phyloP scores from a whole-genome alignment of 2,888 invertebrate species.

The Plagiodera versicolora region DNA sequence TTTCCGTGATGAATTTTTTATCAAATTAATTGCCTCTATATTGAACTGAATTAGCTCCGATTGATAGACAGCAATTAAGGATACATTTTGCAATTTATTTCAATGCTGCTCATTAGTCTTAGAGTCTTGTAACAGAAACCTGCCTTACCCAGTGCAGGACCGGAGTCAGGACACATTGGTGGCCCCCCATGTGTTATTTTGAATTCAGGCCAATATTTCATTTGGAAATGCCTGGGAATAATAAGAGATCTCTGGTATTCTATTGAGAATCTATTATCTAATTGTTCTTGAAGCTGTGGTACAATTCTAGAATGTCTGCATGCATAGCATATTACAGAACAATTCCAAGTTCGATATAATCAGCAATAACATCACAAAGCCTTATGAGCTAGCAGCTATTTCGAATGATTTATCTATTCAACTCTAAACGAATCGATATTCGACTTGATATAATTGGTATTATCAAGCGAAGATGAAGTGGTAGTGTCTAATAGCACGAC shows the following conservation, averaged over 20 bases:
- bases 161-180: no score
- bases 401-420: not conserved
- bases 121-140: no score
- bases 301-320: not conserved
- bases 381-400: not conserved
- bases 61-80: conserved; percentile 40
- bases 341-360: not conserved
- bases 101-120: conserved; percentile 21
- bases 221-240: no score
- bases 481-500: not conserved
- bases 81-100: conserved; percentile 41
- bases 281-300: no score
- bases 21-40: conserved; percentile 31
- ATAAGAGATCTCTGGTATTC: no score
- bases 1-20: no score
- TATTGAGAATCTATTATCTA: no score
- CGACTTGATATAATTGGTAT: not conserved
- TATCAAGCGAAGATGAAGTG: not conserved
- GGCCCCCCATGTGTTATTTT: no score
- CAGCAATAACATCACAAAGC: not conserved
- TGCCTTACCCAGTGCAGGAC: no score
- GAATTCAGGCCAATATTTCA: no score
- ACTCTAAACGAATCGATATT: not conserved
- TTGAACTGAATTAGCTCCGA: conserved; percentile 35
- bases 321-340: not conserved